phyloP scores from a whole-genome alignment of 2,797 vertebrate genomes.

The Allenopithecus nigroviridis region DNA sequence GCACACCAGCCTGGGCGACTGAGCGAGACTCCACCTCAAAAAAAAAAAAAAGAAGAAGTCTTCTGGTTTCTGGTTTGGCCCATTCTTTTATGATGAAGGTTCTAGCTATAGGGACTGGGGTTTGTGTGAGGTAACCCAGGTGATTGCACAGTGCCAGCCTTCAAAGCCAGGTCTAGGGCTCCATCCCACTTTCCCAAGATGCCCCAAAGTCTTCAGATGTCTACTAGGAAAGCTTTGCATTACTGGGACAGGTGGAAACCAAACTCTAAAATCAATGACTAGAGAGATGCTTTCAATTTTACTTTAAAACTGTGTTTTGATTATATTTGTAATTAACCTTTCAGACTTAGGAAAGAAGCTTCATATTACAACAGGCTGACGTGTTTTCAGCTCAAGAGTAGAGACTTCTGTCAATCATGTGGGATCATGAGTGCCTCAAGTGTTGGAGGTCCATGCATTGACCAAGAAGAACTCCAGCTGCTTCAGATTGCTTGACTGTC shows the following conservation, averaged over 20 bases:
- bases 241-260: background rate
- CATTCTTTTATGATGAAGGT: background rate
- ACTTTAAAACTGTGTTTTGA: background rate
- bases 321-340: background rate
- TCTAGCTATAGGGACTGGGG: too few relatives aligned
- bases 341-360: background rate
- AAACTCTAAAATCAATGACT: background rate
- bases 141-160: too few relatives aligned
- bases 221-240: background rate
- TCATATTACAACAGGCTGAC: background rate
- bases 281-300: background rate
- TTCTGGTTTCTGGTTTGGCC: background rate
- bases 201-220: background rate
- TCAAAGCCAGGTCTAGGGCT: too few relatives aligned
- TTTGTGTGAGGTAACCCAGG: background rate
- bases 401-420: background rate
- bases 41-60: background rate
- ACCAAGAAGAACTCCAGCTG: background rate
- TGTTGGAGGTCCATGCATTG: background rate
- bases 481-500: background rate
- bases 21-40: fast-evolving
- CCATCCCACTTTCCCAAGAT: background rate
- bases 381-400: background rate
- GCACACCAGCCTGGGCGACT: too few relatives aligned
- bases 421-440: background rate